Percentiles rank a stretch among this genome's conserved stretches.
Conservation (phyloP, 2,888 invertebrate species). For the Yponomeuta malinellus region DNA sequence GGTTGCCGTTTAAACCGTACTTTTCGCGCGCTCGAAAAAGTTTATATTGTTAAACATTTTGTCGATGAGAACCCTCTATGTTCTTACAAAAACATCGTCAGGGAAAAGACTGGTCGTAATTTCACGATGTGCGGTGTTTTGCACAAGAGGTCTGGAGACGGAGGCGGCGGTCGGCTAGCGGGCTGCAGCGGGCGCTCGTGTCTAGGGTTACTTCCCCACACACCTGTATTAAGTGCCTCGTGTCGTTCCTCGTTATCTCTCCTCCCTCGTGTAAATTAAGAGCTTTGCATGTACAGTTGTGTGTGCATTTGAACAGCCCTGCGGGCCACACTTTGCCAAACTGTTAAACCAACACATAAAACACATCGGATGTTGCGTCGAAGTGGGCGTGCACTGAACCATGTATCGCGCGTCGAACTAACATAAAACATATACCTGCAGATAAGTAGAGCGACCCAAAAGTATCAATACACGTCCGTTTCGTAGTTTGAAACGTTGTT, state of each 20-base stretch:
- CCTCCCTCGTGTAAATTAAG: constrained; percentile 45
- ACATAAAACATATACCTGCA: neutral
- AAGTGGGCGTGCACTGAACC: neutral
- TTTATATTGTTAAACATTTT: neutral
- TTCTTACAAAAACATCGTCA: neutral
- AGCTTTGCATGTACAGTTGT: constrained; percentile 33
- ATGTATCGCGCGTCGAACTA: neutral
- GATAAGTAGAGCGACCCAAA: constrained; percentile 8
- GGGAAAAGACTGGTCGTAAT: constrained; percentile 56
- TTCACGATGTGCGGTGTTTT: constrained; percentile 67
- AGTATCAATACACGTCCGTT: constrained; percentile 14
- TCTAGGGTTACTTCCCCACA: constrained; percentile 31
- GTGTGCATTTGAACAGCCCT: constrained; percentile 13
- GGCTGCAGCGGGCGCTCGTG: constrained; percentile 32
- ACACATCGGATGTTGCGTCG: neutral
- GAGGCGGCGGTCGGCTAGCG: neutral
- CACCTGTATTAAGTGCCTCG: constrained; percentile 45
- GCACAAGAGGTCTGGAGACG: constrained; percentile 30
- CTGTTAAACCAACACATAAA: neutral
- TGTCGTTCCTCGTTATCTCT: constrained; percentile 50
- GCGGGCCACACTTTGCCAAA: neutral
- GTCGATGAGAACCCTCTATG: neutral
- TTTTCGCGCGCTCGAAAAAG: neutral
- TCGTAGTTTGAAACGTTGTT: constrained; percentile 42
- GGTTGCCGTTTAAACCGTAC: neutral